Percentiles rank a stretch among this genome's conserved stretches.
Conservation (phyloP, 2,888 invertebrate genomes). For the Archips xylosteana region DNA sequence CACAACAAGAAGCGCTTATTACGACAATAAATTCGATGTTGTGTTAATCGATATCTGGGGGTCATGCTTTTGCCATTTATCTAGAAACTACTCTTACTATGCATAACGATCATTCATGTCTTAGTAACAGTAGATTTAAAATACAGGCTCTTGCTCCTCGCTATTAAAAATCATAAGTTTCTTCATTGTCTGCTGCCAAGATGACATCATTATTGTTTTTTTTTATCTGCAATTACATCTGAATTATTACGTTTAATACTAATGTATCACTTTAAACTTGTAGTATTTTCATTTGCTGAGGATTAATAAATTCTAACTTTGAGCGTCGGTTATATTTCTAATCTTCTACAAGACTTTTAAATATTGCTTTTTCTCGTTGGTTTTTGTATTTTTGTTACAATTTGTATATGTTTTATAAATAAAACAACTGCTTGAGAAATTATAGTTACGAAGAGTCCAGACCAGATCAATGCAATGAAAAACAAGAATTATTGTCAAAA, state of each 20-base stretch:
- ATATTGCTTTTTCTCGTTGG: constrained; percentile 79
- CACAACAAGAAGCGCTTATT: constrained; percentile 77
- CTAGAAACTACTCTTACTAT: constrained; percentile 14
- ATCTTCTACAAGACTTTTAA: constrained; percentile 49
- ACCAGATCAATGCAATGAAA: constrained; percentile 45
- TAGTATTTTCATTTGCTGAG: constrained; percentile 61
- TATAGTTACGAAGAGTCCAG: constrained; percentile 40
- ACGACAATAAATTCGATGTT: constrained; percentile 84
- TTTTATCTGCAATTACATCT: constrained; percentile 4
- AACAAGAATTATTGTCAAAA: constrained; percentile 68
- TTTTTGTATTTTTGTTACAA: constrained; percentile 48
- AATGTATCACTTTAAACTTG: constrained; percentile 2
- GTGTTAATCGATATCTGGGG: constrained; percentile 70
- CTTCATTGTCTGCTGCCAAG: constrained; percentile 17
- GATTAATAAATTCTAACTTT: constrained; percentile 68
- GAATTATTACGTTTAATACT: constrained; percentile 1
- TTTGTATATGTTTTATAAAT: constrained; percentile 33
- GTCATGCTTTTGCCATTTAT: constrained; percentile 47
- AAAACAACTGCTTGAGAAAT: constrained; percentile 42
- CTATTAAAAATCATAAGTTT: constrained; percentile 59
- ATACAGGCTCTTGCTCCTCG: constrained; percentile 49
- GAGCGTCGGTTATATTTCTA: constrained; percentile 71
- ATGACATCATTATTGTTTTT: constrained; percentile 18
- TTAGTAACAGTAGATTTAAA: constrained; percentile 17
- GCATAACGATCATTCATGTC: neutral